Conservation (phyloP, 2,888 invertebrate genomes). For the Metellina segmentata region DNA sequence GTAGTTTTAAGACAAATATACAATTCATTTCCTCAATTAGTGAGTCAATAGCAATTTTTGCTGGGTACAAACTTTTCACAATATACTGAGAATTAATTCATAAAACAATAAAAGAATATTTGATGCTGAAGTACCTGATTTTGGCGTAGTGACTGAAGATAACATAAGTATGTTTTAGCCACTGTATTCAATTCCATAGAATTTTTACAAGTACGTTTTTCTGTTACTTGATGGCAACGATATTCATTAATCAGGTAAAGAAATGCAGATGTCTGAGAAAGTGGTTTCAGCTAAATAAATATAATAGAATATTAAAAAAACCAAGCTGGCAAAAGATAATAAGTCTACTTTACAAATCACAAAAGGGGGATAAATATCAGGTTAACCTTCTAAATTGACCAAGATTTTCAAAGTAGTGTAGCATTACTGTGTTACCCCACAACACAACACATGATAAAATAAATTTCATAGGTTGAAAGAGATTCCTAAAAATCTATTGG, state of each 20-base stretch:
- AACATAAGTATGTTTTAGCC: slow-evolving; percentile 67
- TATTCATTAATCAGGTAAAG: slow-evolving; percentile 54
- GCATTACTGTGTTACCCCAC: background rate
- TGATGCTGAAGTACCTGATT: slow-evolving; percentile 32
- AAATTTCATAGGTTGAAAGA: too few species aligned
- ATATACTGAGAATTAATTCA: background rate
- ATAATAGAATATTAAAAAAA: background rate
- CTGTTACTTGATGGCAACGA: slow-evolving; percentile 58
- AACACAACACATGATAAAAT: background rate
- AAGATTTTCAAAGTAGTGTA: background rate
- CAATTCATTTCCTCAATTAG: background rate
- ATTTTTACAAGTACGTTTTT: slow-evolving; percentile 57
- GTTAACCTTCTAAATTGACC: too few species aligned
- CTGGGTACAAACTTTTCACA: background rate
- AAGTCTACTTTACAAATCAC: too few species aligned
- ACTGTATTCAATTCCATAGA: slow-evolving; percentile 40
- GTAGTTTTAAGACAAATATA: too few species aligned
- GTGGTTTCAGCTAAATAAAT: slow-evolving; percentile 50
- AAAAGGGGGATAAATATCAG: too few species aligned
- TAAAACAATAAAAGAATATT: background rate
- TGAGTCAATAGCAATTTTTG: background rate
- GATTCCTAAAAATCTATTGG: too few species aligned
- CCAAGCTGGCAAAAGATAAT: background rate
- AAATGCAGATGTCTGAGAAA: slow-evolving; percentile 50
- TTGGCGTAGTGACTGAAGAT: slow-evolving; percentile 53